phyloP scores from a whole-genome alignment of 2,797 vertebrate genomes.

The Tolypeutes matacus region DNA sequence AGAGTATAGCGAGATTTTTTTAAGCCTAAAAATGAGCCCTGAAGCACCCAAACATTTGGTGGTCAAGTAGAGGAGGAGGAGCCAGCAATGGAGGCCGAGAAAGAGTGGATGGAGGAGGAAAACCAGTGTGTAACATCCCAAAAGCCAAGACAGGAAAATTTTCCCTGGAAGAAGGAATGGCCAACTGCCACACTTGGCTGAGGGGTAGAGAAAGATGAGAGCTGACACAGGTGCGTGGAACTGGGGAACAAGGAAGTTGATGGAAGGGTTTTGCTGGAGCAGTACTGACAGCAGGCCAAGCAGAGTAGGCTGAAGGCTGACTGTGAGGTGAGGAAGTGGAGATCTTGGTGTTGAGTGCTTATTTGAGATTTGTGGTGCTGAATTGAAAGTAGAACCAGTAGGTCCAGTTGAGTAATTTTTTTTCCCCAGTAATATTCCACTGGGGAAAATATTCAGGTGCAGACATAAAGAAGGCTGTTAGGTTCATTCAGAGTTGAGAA shows the following conservation, averaged over 20 bases:
- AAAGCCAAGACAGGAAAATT: background rate
- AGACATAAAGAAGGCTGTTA: background rate
- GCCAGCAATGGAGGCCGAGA: background rate
- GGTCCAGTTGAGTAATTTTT: background rate
- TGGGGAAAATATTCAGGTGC: background rate
- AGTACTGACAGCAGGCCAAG: background rate
- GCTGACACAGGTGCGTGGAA: background rate
- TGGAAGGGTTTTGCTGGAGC: background rate
- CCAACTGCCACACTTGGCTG: background rate
- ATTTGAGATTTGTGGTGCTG: conserved; percentile 43
- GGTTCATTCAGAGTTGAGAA: background rate
- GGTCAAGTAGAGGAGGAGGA: background rate
- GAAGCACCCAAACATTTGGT: background rate
- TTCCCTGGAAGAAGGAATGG: background rate
- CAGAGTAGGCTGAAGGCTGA: background rate
- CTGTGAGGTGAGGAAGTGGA: background rate
- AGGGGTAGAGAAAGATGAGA: background rate
- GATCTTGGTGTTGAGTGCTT: background rate
- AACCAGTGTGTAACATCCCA: background rate
- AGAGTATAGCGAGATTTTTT: background rate
- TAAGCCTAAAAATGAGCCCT: background rate
- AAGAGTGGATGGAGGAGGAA: background rate
- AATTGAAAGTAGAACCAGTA: conserved; percentile 27
- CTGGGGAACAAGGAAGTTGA: background rate
- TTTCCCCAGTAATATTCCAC: background rate